Percentiles rank a stretch among this genome's conserved stretches.
These are phyloP conservation scores for Patiria miniata DNA, from an alignment of 35 echinoderm and acorn worm genomes.

Conservation along the genomic window DNA sequence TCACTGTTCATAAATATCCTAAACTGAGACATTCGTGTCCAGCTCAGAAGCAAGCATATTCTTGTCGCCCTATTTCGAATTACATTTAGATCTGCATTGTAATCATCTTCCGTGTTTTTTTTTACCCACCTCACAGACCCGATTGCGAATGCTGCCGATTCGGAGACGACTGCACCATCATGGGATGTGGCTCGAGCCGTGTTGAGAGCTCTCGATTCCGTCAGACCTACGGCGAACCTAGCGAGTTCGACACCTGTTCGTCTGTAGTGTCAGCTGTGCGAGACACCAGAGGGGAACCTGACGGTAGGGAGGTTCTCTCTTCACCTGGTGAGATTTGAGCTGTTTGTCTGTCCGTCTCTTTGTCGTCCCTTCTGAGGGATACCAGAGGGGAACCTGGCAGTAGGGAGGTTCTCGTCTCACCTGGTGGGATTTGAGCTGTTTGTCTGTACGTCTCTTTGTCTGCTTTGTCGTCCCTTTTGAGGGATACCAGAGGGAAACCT, in stretches of 20 bases:
- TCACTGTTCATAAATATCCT: too few species aligned
- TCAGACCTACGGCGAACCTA: conserved; percentile 52
- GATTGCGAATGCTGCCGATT: too few species aligned
- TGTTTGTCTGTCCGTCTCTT: too few species aligned
- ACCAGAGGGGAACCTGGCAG: conserved; percentile 47
- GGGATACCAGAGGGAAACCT: conserved; percentile 38
- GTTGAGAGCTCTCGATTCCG: neutral
- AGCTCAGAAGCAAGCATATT: too few species aligned
- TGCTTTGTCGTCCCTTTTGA: neutral
- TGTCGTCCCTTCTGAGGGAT: conserved; percentile 13
- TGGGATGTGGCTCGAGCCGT: conserved; percentile 55
- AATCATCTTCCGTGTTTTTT: too few species aligned
- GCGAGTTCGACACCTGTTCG: conserved; percentile 58
- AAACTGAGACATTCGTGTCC: too few species aligned
- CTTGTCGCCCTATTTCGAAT: too few species aligned
- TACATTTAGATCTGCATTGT: too few species aligned
- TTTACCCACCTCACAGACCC: too few species aligned
- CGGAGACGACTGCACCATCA: neutral
- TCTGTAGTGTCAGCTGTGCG: conserved; percentile 10
- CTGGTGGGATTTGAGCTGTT: neutral
- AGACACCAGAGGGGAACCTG: conserved; percentile 42
- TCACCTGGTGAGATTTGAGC: neutral
- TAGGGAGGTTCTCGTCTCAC: conserved; percentile 1
- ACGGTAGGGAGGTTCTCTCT: conserved; percentile 25
- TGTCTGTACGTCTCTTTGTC: too few species aligned